Evolutionary conservation across 2,797 vertebrate species (phyloP).

Genomic region (Ctenochaetus hawaiiensis): DNA sequence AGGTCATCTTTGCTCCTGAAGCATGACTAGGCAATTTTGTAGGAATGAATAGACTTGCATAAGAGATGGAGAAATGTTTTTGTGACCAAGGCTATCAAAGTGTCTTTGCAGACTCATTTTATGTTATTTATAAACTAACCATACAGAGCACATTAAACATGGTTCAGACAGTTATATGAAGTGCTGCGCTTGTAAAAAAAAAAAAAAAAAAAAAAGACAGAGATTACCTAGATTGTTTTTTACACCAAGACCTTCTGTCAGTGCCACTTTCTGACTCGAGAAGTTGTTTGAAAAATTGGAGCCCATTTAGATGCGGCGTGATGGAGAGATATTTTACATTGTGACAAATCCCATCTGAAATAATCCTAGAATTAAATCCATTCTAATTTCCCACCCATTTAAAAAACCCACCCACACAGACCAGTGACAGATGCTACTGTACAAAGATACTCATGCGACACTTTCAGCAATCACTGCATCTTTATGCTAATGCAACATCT

Average conservation of each 20-base stretch:
- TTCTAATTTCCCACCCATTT: slow-evolving; percentile 31
- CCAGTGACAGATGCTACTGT: slow-evolving; percentile 19
- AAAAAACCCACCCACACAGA: slow-evolving; percentile 2
- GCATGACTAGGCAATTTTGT: slow-evolving; percentile 33
- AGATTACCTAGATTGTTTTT: background rate
- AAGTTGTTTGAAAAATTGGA: background rate
- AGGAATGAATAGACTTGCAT: slow-evolving; percentile 18
- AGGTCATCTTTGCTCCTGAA: slow-evolving; percentile 19
- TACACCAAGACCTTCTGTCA: background rate
- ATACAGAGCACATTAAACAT: background rate
- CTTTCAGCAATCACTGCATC: slow-evolving; percentile 6
- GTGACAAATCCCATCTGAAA: slow-evolving; percentile 14
- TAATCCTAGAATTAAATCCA: slow-evolving; percentile 11
- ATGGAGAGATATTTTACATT: slow-evolving; percentile 1
- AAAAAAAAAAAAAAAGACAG: slow-evolving; percentile 10
- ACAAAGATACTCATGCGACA: background rate
- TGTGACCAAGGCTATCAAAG: slow-evolving; percentile 5
- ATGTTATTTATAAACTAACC: slow-evolving; percentile 13
- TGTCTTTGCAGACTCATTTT: background rate
- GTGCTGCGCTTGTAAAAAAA: background rate
- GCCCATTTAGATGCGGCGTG: slow-evolving; percentile 5
- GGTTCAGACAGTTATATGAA: slow-evolving; percentile 1
- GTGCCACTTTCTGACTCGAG: background rate
- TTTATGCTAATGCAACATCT: background rate
- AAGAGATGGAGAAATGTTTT: slow-evolving; percentile 2